Evolutionary conservation across 2,113 vertebrate species (phyloP), one percentile per base, ranked within the genome.

Genomic region (Sapajus apella): DNA sequence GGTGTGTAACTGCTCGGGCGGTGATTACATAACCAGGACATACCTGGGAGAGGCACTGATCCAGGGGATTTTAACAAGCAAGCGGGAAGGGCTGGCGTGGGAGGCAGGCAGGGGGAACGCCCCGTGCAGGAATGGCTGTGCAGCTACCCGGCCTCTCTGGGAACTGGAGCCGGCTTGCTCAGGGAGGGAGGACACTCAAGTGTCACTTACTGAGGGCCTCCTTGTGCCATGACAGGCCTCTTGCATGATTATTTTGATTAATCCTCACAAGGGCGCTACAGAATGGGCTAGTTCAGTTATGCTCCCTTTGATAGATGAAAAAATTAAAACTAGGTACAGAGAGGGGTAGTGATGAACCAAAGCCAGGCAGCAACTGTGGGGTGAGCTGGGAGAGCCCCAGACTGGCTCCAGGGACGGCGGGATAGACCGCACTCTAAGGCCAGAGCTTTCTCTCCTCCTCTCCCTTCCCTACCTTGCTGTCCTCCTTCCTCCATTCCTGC

Each of bases 1-100:
- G 87, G 94, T 96, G 98, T 98, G 98, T 97, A 89, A 97, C 95
- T 80, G 77, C 95, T 35, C 35, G 70, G 52, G 95, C 84, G 76
- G 85, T 56, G 96, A 97, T 98, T 98, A 98, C 98, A 97, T 98
- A 98, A 99, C 96, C 90, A 88, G 97, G 97, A 98, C 97, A 97
- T 98, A 98, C 97, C 97, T 98, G 97, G 94, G 97, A 97, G 97
- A 97, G 97, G 77, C 96, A 17, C 96, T 94, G 96, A 91, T 97
- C 92, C 93, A 93, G 89, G 86, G 97, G 95, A n/a, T 20, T 45
- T 0, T 20, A 73, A n/a, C 9, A 17, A 79, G 77, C 9, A 1
- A 30, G 32, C 23, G 40, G 72, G 56, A 55, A n/a, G 88, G n/a
- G 81, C 11, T 2, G 18, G 40, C 2, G 80, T 10, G 75, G 81